Percentiles rank a stretch among this genome's conserved stretches.
These are phyloP conservation scores for Periparus ater DNA, from an alignment of 2,797 vertebrate genomes.

Conservation along the genomic window DNA sequence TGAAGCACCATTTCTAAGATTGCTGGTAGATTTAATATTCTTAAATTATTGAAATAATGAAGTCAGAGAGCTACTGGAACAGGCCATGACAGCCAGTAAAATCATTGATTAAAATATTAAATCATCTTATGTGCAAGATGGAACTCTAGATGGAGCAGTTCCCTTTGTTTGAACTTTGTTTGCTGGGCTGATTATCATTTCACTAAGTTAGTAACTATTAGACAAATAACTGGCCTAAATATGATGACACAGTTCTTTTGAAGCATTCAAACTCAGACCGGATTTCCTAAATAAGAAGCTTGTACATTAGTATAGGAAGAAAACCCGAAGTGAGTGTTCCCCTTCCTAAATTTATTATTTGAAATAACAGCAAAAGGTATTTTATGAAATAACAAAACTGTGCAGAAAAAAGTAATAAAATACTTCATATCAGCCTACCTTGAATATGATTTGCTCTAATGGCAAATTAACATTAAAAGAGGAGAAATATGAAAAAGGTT, in stretches of 20 bases:
- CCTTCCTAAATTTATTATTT: slow-evolving; percentile 12
- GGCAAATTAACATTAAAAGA: not conserved
- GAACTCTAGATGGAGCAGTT: slow-evolving; percentile 81
- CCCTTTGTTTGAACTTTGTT: slow-evolving; percentile 62
- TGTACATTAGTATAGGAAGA: not conserved
- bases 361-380: not conserved
- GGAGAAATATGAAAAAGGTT: not conserved
- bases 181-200: slow-evolving; percentile 17
- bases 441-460: not conserved
- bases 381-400: not conserved
- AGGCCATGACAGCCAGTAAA: not conserved
- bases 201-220: slow-evolving; percentile 6
- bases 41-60: not conserved
- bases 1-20: not conserved
- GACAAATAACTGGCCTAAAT: slow-evolving; percentile 28
- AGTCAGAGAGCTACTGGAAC: not conserved
- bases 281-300: slow-evolving; percentile 38
- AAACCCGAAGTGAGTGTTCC: not conserved
- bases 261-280: slow-evolving; percentile 16
- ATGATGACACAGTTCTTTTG: not conserved
- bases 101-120: slow-evolving; percentile 39
- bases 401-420: not conserved
- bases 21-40: not conserved
- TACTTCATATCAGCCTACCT: not conserved
- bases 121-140: slow-evolving; percentile 37